A percentile compares a stretch with the other conserved stretches of the same genome.
Conservation (phyloP, 2,797 vertebrate genomes). For the Amniataba percoides region DNA sequence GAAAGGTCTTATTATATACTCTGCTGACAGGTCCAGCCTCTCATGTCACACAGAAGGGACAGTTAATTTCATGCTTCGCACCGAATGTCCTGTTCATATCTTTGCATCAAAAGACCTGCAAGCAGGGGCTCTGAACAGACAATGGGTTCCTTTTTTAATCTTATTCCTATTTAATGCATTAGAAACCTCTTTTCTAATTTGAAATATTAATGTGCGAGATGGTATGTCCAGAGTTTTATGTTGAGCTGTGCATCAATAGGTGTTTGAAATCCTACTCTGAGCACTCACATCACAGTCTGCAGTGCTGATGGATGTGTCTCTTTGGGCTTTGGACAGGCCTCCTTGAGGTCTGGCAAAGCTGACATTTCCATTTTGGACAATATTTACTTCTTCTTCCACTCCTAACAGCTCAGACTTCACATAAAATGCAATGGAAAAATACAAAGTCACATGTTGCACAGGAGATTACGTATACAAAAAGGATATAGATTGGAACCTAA, state of each 20-base stretch:
- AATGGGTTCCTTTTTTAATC: not conserved
- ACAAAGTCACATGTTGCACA: not conserved
- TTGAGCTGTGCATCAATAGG: not conserved
- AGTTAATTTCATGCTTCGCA: constrained; percentile 53
- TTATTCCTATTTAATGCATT: not conserved
- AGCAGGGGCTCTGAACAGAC: constrained; percentile 14
- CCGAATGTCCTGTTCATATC: constrained; percentile 24
- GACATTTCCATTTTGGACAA: not conserved
- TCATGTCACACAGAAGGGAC: constrained; percentile 15
- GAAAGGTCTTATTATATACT: constrained; percentile 34
- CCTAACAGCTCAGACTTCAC: no score
- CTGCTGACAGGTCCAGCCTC: constrained; percentile 36
- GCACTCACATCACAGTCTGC: not conserved
- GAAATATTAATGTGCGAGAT: constrained; percentile 1
- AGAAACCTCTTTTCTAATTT: not conserved
- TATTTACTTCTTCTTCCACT: not conserved
- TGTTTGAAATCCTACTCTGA: constrained; percentile 2
- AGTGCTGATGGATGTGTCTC: constrained; percentile 9
- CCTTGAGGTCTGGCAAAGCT: not conserved
- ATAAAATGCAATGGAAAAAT: not conserved
- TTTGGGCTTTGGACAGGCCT: not conserved
- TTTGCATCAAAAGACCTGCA: constrained; percentile 13
- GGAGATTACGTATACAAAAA: not conserved
- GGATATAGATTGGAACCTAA: not conserved
- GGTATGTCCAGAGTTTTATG: not conserved